These are phyloP conservation scores for Microcebus ravelobensis DNA, from an alignment of 2,113 vertebrate species.

Conservation along the genomic window DNA sequence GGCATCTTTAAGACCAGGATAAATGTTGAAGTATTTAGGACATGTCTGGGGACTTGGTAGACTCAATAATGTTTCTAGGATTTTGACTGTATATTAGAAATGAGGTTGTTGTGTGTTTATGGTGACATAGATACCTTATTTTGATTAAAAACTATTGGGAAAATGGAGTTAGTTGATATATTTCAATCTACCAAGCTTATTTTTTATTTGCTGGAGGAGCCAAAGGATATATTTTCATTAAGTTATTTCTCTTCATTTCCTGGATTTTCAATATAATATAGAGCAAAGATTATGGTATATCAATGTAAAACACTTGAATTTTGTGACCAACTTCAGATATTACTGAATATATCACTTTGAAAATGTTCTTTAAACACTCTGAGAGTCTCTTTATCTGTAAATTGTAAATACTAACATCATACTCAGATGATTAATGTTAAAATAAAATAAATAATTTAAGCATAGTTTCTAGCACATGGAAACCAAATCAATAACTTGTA, in stretches of 20 bases:
- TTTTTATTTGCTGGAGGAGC: background rate
- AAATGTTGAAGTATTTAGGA: background rate
- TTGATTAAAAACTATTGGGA: background rate
- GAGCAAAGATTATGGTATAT: background rate
- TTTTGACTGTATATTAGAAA: background rate
- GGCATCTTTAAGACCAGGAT: background rate
- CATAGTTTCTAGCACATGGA: background rate
- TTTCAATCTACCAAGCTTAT: background rate
- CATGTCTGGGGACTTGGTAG: background rate
- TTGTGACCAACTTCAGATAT: background rate
- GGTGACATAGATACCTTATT: background rate
- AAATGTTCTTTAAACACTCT: background rate
- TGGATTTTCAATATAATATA: background rate
- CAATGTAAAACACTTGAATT: background rate
- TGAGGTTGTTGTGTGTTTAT: background rate
- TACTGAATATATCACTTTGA: background rate
- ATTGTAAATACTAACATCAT: background rate
- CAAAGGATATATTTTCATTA: background rate
- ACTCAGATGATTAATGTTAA: background rate
- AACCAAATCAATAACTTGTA: background rate
- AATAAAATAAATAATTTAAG: background rate
- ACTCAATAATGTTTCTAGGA: background rate
- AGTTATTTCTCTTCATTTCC: background rate
- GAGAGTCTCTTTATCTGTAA: background rate
- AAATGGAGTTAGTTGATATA: background rate